A percentile compares a stretch with the other conserved stretches of the same genome.
phyloP scores from a whole-genome alignment of 64 coral and sea anemone species.

The Actinia tenebrosa region DNA sequence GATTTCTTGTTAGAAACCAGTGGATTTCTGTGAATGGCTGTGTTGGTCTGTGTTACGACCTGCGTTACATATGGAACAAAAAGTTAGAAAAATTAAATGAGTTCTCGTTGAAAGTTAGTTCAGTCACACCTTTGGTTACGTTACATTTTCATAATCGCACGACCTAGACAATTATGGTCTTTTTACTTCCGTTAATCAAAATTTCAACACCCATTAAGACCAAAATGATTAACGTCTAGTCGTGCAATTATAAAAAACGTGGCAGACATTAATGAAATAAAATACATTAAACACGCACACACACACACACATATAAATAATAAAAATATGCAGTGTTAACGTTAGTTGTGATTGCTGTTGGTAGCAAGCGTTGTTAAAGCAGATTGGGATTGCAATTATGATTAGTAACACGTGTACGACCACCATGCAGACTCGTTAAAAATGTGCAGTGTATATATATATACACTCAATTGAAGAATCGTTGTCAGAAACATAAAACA shows the following conservation, averaged over 20 bases:
- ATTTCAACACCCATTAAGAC: neutral
- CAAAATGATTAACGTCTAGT: no score
- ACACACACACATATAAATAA: neutral
- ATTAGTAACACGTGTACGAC: no score
- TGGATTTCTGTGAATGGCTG: constrained; percentile 8
- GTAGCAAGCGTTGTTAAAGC: no score
- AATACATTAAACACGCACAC: neutral
- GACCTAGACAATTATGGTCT: no score
- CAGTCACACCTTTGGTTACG: neutral
- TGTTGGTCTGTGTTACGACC: constrained; percentile 4
- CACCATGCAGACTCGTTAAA: no score
- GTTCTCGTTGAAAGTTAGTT: neutral
- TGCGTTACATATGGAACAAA: constrained; percentile 18
- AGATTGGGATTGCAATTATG: no score
- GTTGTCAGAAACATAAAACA: no score
- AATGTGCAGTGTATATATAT: no score
- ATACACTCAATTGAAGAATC: no score
- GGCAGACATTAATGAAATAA: neutral
- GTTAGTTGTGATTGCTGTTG: no score
- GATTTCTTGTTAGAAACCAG: constrained; percentile 10
- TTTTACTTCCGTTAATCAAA: neutral
- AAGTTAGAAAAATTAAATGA: neutral
- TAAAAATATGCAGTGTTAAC: neutral
- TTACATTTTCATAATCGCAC: neutral
- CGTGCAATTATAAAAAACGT: neutral